A percentile compares a stretch with the other conserved stretches of the same genome.
Conservation (phyloP, 2,113 vertebrate genomes). For the Emydocephalus ijimae region DNA sequence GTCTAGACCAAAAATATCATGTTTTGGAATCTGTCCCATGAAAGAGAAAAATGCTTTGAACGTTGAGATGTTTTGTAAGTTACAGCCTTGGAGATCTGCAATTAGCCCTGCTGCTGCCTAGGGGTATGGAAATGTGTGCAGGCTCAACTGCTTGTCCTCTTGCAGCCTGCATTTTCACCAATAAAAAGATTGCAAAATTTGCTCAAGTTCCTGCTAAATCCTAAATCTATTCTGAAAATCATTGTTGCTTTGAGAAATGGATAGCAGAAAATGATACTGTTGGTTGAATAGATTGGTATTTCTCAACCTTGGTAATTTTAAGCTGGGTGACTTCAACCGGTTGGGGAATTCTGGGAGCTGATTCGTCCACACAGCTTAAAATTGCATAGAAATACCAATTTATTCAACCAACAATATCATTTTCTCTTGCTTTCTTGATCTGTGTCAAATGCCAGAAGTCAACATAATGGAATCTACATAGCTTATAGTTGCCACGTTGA, state of each 20-base stretch:
- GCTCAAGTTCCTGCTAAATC: background rate
- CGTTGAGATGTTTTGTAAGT: background rate
- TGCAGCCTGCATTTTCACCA: background rate
- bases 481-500: no score
- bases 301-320: background rate
- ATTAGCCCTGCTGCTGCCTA: background rate
- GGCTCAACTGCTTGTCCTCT: background rate
- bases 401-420: no score
- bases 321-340: background rate
- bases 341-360: no score
- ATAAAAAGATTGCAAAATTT: background rate
- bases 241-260: background rate
- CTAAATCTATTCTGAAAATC: background rate
- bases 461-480: no score
- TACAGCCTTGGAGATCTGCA: background rate
- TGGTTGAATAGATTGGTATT: background rate
- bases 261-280: no score
- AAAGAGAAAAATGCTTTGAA: background rate
- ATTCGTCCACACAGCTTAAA: no score
- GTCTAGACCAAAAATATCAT: background rate
- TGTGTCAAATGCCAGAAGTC: no score
- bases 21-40: background rate
- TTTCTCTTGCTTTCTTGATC: no score
- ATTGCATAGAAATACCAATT: no score
- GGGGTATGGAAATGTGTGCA: background rate